Conservation (phyloP, 2,888 invertebrate genomes). For the Molorchus minor region DNA sequence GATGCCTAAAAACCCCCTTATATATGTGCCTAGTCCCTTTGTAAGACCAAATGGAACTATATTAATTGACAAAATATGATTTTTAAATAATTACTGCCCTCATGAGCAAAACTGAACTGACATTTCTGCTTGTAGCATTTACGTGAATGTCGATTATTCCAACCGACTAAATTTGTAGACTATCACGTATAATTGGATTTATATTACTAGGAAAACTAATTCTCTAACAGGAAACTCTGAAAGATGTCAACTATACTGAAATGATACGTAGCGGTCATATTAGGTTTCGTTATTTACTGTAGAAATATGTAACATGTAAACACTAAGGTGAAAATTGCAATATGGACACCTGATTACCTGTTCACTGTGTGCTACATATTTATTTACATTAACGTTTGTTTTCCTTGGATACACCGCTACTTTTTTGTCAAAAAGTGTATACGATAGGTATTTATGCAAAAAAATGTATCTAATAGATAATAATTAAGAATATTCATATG, state of each 20-base stretch:
- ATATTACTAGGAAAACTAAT: slow-evolving; percentile 32
- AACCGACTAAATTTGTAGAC: slow-evolving; percentile 28
- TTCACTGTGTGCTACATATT: slow-evolving; percentile 15
- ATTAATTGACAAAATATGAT: too few relatives aligned
- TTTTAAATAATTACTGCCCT: too few relatives aligned
- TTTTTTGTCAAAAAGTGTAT: too few relatives aligned
- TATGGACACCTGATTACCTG: slow-evolving; percentile 22
- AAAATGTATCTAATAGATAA: too few relatives aligned
- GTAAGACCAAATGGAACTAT: too few relatives aligned
- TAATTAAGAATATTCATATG: too few relatives aligned
- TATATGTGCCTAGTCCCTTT: too few relatives aligned
- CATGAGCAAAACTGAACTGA: too few relatives aligned
- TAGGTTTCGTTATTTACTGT: slow-evolving; percentile 23
- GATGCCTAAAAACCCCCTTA: too few relatives aligned
- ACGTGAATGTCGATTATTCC: slow-evolving; percentile 23
- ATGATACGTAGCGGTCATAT: slow-evolving; percentile 23
- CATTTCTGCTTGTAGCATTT: too few relatives aligned
- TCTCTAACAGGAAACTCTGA: slow-evolving; percentile 33
- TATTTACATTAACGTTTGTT: neutral
- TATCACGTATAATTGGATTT: slow-evolving; percentile 30
- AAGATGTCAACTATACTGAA: slow-evolving; percentile 20
- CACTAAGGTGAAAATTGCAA: slow-evolving; percentile 19
- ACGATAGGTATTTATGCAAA: too few relatives aligned
- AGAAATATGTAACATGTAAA: slow-evolving; percentile 15
- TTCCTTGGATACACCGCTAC: too few relatives aligned